Conservation (phyloP, 2,113 vertebrate species). For the Cnemophilus loriae region DNA sequence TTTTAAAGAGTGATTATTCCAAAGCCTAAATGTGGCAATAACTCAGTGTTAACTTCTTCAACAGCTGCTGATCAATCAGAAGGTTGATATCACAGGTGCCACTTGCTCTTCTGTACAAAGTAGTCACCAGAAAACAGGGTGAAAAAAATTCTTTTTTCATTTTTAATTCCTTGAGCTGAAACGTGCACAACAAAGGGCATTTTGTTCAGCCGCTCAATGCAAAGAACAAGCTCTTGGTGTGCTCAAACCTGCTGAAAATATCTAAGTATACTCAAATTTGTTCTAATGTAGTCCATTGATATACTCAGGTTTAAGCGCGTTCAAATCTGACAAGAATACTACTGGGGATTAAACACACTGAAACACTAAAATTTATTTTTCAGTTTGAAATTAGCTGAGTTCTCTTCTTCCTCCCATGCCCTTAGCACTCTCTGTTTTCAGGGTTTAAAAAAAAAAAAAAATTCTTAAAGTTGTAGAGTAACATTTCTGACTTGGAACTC, state of each 20-base stretch:
- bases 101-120: neutral
- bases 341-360: neutral
- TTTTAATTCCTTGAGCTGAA: neutral
- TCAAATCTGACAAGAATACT: neutral
- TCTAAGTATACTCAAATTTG: accelerated
- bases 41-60: neutral
- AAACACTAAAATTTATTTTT: neutral
- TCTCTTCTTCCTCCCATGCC: accelerated
- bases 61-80: neutral
- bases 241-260: neutral
- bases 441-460: neutral
- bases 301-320: neutral
- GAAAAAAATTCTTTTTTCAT: neutral
- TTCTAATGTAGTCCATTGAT: neutral
- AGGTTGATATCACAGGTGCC: accelerated
- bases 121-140: accelerated
- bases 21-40: neutral
- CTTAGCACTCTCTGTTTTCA: neutral
- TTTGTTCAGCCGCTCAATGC: neutral
- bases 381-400: neutral
- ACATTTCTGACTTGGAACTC: neutral
- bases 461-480: neutral
- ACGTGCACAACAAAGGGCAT: accelerated
- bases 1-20: neutral
- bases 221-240: neutral